Percentiles rank a stretch among this genome's conserved stretches.
These are phyloP conservation scores for Phasia obesa DNA, from an alignment of 2,888 invertebrate genomes.

Conservation along the genomic window DNA sequence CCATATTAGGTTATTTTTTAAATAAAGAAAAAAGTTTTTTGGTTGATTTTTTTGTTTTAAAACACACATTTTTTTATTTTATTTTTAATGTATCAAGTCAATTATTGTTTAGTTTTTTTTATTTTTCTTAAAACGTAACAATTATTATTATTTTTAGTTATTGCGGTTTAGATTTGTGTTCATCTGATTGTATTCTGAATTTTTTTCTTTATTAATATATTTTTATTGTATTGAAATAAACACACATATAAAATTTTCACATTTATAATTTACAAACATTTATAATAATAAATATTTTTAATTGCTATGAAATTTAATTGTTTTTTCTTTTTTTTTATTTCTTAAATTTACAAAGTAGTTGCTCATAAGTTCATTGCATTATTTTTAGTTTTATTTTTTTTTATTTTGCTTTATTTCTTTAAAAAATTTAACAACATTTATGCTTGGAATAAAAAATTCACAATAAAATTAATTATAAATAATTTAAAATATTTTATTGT, in stretches of 20 bases:
- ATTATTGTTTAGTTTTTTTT: constrained; percentile 16
- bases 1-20: background rate
- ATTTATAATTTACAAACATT: constrained; percentile 66
- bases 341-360: constrained; percentile 70
- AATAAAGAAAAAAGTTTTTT: background rate
- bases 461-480: background rate
- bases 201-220: constrained; percentile 3
- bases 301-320: constrained; percentile 35
- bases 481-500: background rate
- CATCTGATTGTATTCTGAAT: constrained; percentile 17
- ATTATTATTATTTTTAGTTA: constrained; percentile 28
- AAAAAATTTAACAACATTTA: constrained; percentile 53
- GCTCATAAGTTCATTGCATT: constrained; percentile 72
- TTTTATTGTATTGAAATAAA: constrained; percentile 62
- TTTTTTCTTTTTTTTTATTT: constrained; percentile 28
- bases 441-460: constrained; percentile 1
- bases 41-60: background rate
- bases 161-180: constrained; percentile 54
- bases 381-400: constrained; percentile 26
- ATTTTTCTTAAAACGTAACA: constrained; percentile 39
- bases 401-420: constrained; percentile 5
- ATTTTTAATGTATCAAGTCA: constrained; percentile 21
- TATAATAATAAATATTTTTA: constrained; percentile 58
- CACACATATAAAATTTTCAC: constrained; percentile 70
- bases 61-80: constrained; percentile 38